A percentile compares a stretch with the other conserved stretches of the same genome.
phyloP scores from a whole-genome alignment of 2,113 vertebrate genomes.

The Psettodes erumei region DNA sequence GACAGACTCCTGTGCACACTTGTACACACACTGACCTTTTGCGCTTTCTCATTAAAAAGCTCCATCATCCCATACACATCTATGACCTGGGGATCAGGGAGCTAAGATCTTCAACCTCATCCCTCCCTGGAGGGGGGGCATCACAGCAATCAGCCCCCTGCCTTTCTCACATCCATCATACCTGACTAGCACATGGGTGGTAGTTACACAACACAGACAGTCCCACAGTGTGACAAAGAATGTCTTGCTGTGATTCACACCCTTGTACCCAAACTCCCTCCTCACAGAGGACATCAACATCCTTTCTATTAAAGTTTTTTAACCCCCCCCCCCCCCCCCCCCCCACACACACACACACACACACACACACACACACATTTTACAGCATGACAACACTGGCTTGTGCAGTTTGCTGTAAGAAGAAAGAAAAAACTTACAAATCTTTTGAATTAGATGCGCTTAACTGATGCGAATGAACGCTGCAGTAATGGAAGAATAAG shows the following conservation, averaged over 20 bases:
- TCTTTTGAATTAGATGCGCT: not conserved
- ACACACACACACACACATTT: conserved; percentile 1
- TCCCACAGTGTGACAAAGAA: conserved; percentile 31
- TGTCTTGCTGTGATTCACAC: conserved; percentile 10
- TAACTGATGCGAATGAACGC: not conserved
- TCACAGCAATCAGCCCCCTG: conserved; percentile 67
- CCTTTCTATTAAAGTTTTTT: too few species aligned
- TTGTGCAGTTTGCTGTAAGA: not conserved
- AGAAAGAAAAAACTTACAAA: not conserved
- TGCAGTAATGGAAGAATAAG: conserved; percentile 16
- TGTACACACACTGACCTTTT: conserved; percentile 58
- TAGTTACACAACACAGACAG: conserved; percentile 48
- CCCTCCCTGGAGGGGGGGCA: conserved; percentile 18
- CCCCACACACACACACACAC: too few species aligned
- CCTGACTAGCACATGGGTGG: conserved; percentile 33
- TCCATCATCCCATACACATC: conserved; percentile 45
- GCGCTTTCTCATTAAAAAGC: conserved; percentile 62
- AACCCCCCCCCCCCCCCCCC: too few species aligned
- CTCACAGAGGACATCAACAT: too few species aligned
- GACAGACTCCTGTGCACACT: not conserved
- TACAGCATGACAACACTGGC: not conserved
- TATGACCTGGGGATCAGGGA: conserved; percentile 53
- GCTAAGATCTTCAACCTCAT: conserved; percentile 60
- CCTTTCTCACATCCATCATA: conserved; percentile 60
- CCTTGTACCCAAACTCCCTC: not conserved